Conservation (phyloP, 2,113 vertebrate species). For the Leucoraja erinaceus region DNA sequence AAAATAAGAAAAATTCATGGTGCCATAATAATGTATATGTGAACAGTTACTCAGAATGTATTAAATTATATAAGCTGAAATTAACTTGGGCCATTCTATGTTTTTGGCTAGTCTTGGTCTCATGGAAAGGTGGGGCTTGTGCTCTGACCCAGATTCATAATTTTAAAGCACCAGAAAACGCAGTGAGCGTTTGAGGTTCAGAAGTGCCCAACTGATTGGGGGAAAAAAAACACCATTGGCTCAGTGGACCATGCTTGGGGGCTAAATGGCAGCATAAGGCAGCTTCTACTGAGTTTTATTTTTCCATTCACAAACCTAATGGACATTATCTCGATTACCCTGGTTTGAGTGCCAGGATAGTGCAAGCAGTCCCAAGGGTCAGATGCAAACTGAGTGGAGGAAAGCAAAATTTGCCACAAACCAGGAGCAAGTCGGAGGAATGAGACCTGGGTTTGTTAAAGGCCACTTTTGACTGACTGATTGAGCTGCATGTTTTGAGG, state of each 20-base stretch:
- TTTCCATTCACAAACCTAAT: background rate
- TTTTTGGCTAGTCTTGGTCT: background rate
- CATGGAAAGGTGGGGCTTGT: background rate
- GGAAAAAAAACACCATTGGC: background rate
- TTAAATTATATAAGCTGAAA: background rate
- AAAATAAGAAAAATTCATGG: background rate
- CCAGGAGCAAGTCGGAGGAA: background rate
- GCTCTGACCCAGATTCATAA: background rate
- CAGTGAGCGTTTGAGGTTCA: background rate
- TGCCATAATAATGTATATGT: background rate
- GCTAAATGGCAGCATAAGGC: background rate
- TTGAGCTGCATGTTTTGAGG: too few species aligned
- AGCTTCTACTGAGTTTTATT: background rate
- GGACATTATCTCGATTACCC: background rate
- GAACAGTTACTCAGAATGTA: background rate
- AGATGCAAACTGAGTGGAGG: background rate
- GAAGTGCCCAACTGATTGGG: background rate
- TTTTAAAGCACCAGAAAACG: background rate
- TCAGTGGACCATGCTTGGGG: background rate
- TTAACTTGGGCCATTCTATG: background rate
- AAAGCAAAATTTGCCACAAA: background rate
- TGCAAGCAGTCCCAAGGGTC: background rate
- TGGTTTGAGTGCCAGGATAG: background rate
- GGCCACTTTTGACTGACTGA: too few species aligned
- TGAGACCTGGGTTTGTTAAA: background rate